Evolutionary conservation across 2,797 vertebrate genomes (phyloP).

Genomic region (Cirrhinus molitorella): DNA sequence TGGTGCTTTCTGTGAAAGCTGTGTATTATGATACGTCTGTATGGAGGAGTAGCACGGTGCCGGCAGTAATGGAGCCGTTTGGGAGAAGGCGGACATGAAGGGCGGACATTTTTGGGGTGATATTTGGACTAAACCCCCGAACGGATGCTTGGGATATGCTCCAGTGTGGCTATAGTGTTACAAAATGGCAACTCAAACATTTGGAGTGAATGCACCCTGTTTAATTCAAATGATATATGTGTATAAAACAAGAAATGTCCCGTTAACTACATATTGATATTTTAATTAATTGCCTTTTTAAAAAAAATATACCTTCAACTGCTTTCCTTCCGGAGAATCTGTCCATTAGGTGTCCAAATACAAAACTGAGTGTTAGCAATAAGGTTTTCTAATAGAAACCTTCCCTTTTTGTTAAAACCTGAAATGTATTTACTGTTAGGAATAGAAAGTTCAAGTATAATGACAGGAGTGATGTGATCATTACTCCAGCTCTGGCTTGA

Average conservation of each 20-base stretch:
- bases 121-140: conserved; percentile 1
- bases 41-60: not conserved
- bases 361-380: conserved; percentile 7
- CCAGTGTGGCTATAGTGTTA: not conserved
- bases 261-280: conserved; percentile 40
- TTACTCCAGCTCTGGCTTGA: not conserved
- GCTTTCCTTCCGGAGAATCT: conserved; percentile 23
- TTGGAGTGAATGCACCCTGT: conserved; percentile 1
- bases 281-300: conserved; percentile 43
- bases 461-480: not conserved
- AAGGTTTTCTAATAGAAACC: not conserved
- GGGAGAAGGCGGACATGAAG: conserved; percentile 34
- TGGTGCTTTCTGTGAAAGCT: conserved; percentile 99
- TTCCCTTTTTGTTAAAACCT: not conserved
- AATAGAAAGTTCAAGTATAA: conserved; percentile 10
- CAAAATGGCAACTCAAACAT: conserved; percentile 15
- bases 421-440: not conserved
- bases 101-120: not conserved
- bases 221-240: conserved; percentile 35
- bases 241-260: conserved; percentile 26
- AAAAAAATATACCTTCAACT: conserved; percentile 40
- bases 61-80: conserved; percentile 48
- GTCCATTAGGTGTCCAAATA: conserved; percentile 24
- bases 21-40: conserved; percentile 53
- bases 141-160: conserved; percentile 28